Base-by-base conservation (phyloP, 2,113 vertebrate species). In the Megaptera novaeangliae region DNA sequence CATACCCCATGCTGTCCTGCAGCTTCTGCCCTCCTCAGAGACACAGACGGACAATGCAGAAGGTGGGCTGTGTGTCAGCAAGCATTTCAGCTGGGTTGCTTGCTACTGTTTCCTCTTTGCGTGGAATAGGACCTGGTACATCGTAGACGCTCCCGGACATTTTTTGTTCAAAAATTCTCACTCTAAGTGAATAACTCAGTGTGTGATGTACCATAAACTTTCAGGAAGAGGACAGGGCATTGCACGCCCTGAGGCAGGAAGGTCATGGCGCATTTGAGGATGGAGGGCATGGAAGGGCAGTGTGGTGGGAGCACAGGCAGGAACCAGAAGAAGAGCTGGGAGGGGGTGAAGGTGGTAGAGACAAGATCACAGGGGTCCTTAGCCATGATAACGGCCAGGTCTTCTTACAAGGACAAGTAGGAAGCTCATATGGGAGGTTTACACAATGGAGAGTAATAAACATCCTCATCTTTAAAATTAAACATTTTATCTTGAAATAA, bases 291-390 rank as follows among this genome's bases (percentile, higher is more conserved):
- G 18, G 55, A 31, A 72, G 55, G 34, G 0, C 20, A 25, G 17
- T 6, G 68, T 25, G 27, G 4, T 1, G 5, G 49, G 6, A 46
- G 52, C 8, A 0, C 3, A 0, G 7, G 13, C 13, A 10, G 46
- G 36, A 18, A 25, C 31, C 39, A 34, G 59, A 31, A 3, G 4
- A 49, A 4, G 8, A 61, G 15, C 14, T 7, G 27, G 41, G 57
- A 49, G 31, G 29, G 36, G 46, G 3, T 17, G 29, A 13, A 31
- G n/a, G 52, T 29, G 44, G 6, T 5, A 15, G 57, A 23, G 46
- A 25, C 25, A 17, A 31, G 66, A 12, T 39, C 59, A 5, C 34
- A 3, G 11, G 46, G 20, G 14, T 59, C 15, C 55, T 18, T 23
- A 17, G 3, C 29, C 29, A 2, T 34, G 1, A 55, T 18, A 64